A percentile compares a stretch with the other conserved stretches of the same genome.
These are phyloP conservation scores for Seira musarum DNA, from an alignment of 2,888 invertebrate species.

Conservation along the genomic window DNA sequence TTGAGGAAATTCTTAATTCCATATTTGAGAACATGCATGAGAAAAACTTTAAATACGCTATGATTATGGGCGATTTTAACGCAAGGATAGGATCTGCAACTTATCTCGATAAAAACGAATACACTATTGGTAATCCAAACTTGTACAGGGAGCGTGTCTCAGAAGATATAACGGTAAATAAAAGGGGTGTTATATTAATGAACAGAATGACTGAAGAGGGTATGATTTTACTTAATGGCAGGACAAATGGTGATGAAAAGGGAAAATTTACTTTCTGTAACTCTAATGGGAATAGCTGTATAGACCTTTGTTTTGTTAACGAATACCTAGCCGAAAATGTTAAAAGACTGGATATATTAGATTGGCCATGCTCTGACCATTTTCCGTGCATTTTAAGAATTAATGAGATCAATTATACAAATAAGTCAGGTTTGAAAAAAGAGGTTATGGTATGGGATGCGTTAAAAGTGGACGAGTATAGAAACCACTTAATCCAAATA, in stretches of 20 bases:
- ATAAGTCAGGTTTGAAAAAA: no score
- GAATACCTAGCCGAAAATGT: neutral
- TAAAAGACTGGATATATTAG: neutral
- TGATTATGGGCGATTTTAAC: conserved; percentile 16
- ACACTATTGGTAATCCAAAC: neutral
- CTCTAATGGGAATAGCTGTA: neutral
- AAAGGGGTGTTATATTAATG: neutral
- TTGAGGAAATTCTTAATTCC: neutral
- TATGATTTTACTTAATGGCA: neutral
- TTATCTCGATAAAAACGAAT: neutral
- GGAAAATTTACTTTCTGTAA: neutral
- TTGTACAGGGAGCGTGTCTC: neutral
- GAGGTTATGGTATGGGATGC: no score
- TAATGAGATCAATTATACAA: neutral
- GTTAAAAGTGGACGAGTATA: no score
- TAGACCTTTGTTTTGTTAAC: neutral
- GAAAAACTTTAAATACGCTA: neutral
- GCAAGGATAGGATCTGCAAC: neutral
- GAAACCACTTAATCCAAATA: no score
- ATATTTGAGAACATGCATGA: neutral
- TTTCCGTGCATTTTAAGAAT: neutral
- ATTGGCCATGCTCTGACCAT: neutral
- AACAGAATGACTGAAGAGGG: neutral
- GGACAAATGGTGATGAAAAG: neutral
- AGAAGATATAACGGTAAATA: neutral